Evolutionary conservation across 2,113 vertebrate genomes (phyloP), one percentile per base, ranked within the genome.

Genomic region (Gorsachius goisagi): DNA sequence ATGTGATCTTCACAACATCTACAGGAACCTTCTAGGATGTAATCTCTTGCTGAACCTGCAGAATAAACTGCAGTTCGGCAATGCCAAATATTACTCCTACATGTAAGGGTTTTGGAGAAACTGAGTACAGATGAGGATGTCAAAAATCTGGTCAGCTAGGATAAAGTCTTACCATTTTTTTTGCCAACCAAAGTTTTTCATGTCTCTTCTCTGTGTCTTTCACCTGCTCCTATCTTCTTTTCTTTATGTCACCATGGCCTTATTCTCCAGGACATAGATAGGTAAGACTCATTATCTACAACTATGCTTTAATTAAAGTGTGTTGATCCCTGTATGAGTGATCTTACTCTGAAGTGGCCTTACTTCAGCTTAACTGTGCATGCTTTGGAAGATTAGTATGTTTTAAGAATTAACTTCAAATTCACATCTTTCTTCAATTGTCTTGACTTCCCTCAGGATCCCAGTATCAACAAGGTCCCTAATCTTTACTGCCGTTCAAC

Each of bases 1-100:
- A 20, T 94, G 88, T 62, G 69, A 62, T 91, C 89, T 91, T 89
- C 89, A 63, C 62, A 78, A 74, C 68, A 94, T 91, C 77, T 88
- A 55, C 72, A 72, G 87, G 56, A 92, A 89, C 66, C 49, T 92
- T 95, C 52, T 85, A 85, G 76, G 68, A 87, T 88, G 49, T 49
- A 81, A 64, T 71, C 26, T 78, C 44, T 85, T 84, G 69, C 60
- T 88, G 66, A 85, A 89, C 44, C 52, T 89, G 45, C 73, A 94
- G 68, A 87, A 91, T 59, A 84, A 75, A 77, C 41, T 41, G 39
- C 12, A 41, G 39, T 41, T 41, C 13, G 88, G 33, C 24, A 78
- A 63, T 15, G 5, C 22, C 74, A 74, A 95, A 82, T 84, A 82
- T 53, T 80, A 83, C 74, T 77, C 62, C 83, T 94, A 66, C 62